Base-by-base conservation (phyloP, 2,888 invertebrate genomes). In the Apotomis betuletana region DNA sequence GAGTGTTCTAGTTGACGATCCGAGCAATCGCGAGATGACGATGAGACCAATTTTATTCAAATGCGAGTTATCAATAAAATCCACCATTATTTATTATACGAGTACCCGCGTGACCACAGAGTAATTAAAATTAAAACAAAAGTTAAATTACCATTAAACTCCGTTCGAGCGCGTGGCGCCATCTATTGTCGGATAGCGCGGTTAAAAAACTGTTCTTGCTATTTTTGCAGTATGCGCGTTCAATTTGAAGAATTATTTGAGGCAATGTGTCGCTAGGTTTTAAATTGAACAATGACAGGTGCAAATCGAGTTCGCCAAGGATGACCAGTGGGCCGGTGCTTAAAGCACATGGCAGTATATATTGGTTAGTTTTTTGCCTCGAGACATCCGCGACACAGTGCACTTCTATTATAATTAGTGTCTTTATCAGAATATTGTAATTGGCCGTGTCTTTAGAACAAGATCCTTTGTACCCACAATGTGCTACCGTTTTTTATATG, bases 1-100 rank as follows among this genome's bases (percentile, higher is more conserved):
- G 77, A 83, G 87, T 92, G 93, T 92, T 93, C 93, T 91, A 93
- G 90, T 92, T 93, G 92, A 93, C 91, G 92, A 89, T 91, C 89
- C 88, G 80, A 87, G 85, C 85, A 84, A 85, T 85, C 87, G 82
- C 84, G 79, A 86, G 86, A 89, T 86, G 86, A 85, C 79, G 81
- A 77, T 77, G 78, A 80, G 83, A 73, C 71, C 63, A 44, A 70
- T 67, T 69, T 49, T 63, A 63, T 65, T 65, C 61, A 44, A 70
- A 63, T 73, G 57, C 38, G 15, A 38, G 61, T 60, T 61, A 41
- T 61, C 61, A 67, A 74, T 71, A 67, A 60, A 62, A 63, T 69
- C 69, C 54, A 58, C 51, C 62, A 62, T 62, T n/a, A n/a, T n/a
- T n/a, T n/a, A n/a, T n/a, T 62, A 62, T 62, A 62, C 27, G 27